Percentiles rank a stretch among this genome's conserved stretches.
These are phyloP conservation scores for Palythoa caribaeorum DNA, from an alignment of 92 coral and sea anemone genomes.

Conservation along the genomic window DNA sequence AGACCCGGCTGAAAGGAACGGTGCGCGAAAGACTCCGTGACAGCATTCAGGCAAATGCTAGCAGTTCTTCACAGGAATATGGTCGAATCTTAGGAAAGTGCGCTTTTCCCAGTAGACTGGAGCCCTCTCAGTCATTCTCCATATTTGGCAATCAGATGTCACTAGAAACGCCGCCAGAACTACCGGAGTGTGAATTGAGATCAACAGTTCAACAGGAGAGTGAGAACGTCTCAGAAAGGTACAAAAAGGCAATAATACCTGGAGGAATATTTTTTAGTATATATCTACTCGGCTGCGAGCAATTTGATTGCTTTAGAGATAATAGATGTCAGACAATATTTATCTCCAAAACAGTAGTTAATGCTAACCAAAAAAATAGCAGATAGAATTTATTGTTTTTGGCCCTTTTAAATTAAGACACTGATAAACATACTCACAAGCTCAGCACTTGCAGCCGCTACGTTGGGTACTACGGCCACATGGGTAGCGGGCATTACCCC, in stretches of 20 bases:
- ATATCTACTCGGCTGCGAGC: too few species aligned
- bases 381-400: too few species aligned
- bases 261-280: too few species aligned
- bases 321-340: too few species aligned
- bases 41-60: conserved; percentile 67
- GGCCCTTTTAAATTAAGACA: too few species aligned
- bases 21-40: conserved; percentile 78
- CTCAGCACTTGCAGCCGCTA: too few species aligned
- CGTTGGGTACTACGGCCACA: too few species aligned
- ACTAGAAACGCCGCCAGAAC: conserved; percentile 70
- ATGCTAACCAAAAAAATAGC: too few species aligned
- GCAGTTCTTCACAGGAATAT: conserved; percentile 51
- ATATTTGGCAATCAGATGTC: conserved; percentile 85
- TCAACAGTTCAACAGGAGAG: background rate
- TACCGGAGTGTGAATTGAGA: conserved; percentile 1
- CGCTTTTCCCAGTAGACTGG: conserved; percentile 79
- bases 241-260: background rate
- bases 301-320: too few species aligned
- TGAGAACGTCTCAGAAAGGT: conserved; percentile 12
- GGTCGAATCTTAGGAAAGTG: conserved; percentile 65
- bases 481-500: too few species aligned
- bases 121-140: conserved; percentile 79
- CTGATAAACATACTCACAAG: too few species aligned
- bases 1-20: conserved; percentile 71
- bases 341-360: too few species aligned